phyloP scores from a whole-genome alignment of 1,140 invertebrate species.

The Drosophila mauritiana region DNA sequence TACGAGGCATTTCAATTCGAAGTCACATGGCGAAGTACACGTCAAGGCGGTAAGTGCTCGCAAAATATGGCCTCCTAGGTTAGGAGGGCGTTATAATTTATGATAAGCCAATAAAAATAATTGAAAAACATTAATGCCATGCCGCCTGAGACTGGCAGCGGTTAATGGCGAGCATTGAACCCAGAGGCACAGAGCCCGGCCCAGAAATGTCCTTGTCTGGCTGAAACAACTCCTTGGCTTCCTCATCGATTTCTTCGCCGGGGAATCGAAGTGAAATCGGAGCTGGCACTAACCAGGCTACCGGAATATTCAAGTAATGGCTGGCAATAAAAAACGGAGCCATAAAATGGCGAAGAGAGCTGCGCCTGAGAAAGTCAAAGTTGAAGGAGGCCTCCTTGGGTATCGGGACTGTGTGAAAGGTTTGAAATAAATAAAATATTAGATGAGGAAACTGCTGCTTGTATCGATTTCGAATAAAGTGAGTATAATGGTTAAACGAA shows the following conservation, averaged over 20 bases:
- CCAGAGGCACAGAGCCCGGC: not conserved
- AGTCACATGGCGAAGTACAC: conserved; percentile 38
- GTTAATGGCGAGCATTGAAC: conserved; percentile 47
- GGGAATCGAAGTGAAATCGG: conserved; percentile 29
- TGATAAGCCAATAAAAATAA: conserved; percentile 80
- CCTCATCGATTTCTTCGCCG: conserved; percentile 29
- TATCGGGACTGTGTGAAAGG: conserved; percentile 48
- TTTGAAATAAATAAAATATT: conserved; percentile 63
- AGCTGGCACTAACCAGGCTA: conserved; percentile 43
- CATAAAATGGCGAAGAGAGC: conserved; percentile 49
- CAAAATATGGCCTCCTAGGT: conserved; percentile 56
- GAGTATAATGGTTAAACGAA: not conserved
- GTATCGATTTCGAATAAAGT: conserved; percentile 41
- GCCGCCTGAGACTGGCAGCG: conserved; percentile 33
- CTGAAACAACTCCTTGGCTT: conserved; percentile 24
- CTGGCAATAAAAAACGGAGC: conserved; percentile 59
- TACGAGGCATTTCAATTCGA: conserved; percentile 35
- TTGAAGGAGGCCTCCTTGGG: conserved; percentile 37
- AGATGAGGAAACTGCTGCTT: conserved; percentile 34
- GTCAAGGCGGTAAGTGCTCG: conserved; percentile 37
- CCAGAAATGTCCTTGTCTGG: conserved; percentile 40
- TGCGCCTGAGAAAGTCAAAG: conserved; percentile 43
- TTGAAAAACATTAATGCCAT: conserved; percentile 65
- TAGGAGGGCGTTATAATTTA: conserved; percentile 72
- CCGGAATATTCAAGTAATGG: conserved; percentile 49